These are phyloP conservation scores for Hyla sarda DNA, from an alignment of 2,113 vertebrate genomes.

Conservation along the genomic window DNA sequence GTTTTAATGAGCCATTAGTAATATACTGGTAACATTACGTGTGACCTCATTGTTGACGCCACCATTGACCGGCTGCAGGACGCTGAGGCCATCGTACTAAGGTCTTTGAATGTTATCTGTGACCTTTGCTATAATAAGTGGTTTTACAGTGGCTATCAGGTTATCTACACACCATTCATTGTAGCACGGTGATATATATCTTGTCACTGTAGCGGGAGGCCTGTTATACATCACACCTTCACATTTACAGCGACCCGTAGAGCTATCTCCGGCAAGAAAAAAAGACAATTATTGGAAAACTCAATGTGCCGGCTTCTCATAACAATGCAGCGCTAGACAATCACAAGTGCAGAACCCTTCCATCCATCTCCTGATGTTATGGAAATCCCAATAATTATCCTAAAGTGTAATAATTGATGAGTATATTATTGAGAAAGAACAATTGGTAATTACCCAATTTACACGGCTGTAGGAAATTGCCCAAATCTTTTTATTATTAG, in stretches of 20 bases:
- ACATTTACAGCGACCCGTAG: neutral
- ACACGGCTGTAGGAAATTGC: too few species aligned
- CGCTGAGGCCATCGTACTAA: neutral
- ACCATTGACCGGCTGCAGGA: neutral
- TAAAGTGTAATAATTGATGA: neutral
- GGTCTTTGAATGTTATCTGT: neutral
- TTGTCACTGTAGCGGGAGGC: neutral
- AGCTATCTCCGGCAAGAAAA: neutral
- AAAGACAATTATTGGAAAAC: slow-evolving; percentile 5
- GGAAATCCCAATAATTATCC: neutral
- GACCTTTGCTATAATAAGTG: slow-evolving; percentile 38
- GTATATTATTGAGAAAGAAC: neutral
- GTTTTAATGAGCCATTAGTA: too few species aligned
- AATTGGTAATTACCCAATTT: too few species aligned
- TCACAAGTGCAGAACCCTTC: neutral
- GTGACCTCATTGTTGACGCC: neutral
- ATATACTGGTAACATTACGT: too few species aligned
- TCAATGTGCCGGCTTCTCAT: neutral
- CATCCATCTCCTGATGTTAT: neutral
- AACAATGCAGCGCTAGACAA: neutral
- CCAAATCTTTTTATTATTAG: too few species aligned
- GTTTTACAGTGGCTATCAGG: slow-evolving; percentile 1
- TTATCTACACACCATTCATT: slow-evolving; percentile 26
- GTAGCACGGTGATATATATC: neutral
- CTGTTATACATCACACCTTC: slow-evolving; percentile 12